Conservation (phyloP, 2,797 vertebrate species). For the Darevskia mixta region DNA sequence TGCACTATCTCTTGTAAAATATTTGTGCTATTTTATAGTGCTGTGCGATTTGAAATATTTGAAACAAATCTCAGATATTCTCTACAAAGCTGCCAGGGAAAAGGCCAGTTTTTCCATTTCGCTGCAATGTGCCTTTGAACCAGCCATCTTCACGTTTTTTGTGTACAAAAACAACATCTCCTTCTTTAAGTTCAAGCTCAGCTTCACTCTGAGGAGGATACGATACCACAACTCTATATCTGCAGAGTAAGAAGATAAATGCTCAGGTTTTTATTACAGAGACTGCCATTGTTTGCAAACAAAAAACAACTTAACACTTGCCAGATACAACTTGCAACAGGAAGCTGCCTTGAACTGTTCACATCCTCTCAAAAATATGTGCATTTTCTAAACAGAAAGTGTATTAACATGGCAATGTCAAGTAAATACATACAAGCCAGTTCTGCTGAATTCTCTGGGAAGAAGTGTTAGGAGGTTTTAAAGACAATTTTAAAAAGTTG, state of each 20-base stretch:
- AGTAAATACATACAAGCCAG: background rate
- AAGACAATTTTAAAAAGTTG: background rate
- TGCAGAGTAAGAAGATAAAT: conserved; percentile 71
- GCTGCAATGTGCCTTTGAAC: conserved; percentile 98
- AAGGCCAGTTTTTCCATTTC: conserved; percentile 95
- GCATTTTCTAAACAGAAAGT: conserved; percentile 6
- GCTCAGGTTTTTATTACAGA: background rate
- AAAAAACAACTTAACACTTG: background rate
- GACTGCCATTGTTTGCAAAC: background rate
- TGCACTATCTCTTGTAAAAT: conserved; percentile 69
- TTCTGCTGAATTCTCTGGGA: background rate
- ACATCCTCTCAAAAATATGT: conserved; percentile 6
- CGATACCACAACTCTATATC: conserved; percentile 96
- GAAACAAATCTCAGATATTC: conserved; percentile 86
- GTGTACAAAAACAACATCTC: conserved; percentile 98
- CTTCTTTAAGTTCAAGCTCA: conserved; percentile 98
- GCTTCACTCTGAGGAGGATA: conserved; percentile 99
- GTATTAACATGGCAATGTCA: background rate
- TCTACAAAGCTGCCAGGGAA: conserved; percentile 99
- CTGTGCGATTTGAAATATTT: conserved; percentile 51
- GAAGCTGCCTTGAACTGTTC: conserved; percentile 25
- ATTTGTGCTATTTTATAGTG: conserved; percentile 76
- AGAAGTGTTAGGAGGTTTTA: background rate
- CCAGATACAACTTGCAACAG: conserved; percentile 8
- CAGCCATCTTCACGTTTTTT: conserved; percentile 97